These are phyloP conservation scores for Dunckerocampus dactyliophorus DNA, from an alignment of 2,113 vertebrate genomes.

Conservation along the genomic window DNA sequence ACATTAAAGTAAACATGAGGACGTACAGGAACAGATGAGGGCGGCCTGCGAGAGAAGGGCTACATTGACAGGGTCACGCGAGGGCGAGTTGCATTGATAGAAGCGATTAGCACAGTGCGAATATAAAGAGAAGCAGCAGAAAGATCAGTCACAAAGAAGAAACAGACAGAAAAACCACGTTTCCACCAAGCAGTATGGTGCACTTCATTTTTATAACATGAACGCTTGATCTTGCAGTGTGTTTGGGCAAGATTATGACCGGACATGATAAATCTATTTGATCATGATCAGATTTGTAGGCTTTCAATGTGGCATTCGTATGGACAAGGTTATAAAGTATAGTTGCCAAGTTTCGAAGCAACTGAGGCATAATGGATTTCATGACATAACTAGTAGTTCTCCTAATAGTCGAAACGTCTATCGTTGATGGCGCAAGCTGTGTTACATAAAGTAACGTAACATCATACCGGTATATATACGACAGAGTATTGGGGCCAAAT, in stretches of 20 bases:
- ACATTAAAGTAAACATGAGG: slow-evolving; percentile 5
- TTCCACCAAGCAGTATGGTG: slow-evolving; percentile 1
- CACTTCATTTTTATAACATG: neutral
- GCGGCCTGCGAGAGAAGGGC: slow-evolving; percentile 19
- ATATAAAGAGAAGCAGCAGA: slow-evolving; percentile 28
- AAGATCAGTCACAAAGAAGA: neutral
- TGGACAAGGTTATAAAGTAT: too few species aligned
- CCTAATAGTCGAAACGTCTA: too few species aligned
- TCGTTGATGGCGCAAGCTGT: too few species aligned
- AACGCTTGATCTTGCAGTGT: neutral
- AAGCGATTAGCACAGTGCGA: slow-evolving; percentile 15
- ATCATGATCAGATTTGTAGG: too few species aligned
- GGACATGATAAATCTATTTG: too few species aligned
- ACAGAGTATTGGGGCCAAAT: too few species aligned
- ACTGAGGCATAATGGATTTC: too few species aligned
- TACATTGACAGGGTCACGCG: slow-evolving; percentile 2
- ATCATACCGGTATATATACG: too few species aligned
- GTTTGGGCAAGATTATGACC: neutral
- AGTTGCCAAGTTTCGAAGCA: too few species aligned
- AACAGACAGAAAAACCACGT: neutral
- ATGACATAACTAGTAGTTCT: too few species aligned
- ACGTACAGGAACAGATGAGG: neutral
- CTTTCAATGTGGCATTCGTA: too few species aligned
- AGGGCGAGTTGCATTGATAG: slow-evolving; percentile 17
- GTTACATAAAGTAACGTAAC: too few species aligned